Evolutionary conservation across 1,140 invertebrate genomes (phyloP), one percentile per base, ranked within the genome.

Genomic region (Papilio xuthus): DNA sequence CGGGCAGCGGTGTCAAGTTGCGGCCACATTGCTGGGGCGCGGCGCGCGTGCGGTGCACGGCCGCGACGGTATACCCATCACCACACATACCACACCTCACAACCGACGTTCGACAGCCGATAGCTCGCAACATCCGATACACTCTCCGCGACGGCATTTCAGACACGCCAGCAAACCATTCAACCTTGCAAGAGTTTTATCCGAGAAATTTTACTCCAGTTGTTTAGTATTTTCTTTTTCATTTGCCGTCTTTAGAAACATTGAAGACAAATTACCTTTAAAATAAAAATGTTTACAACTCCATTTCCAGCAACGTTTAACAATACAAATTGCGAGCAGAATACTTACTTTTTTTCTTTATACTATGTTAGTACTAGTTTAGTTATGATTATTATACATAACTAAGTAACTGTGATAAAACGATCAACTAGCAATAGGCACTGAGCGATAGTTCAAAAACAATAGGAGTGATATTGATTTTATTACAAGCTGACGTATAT

Each of bases 61-160:
- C 84, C 89, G 90, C 85, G 83, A 91, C 89, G 90, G 92, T 90
- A 93, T 92, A 89, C 86, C 88, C 89, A 67, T 67, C 60, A 67
- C 26, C 85, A 53, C 85, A 53, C 50, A 47, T 47, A 47, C 44
- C 44, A 53, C 50, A 53, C 50, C 18, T 53, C 50, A 53, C 50
- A 53, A n/a, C n/a, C 50, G 50, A 53, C 50, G 18, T 18, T 20
- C 88, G 92, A 87, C 89, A 90, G 84, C 85, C 82, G 90, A 91
- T 93, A 93, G 89, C 90, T 84, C 80, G 85, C 83, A 90, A 89
- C 92, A 92, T 85, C 84, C 86, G 92, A 93, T 92, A 92, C 83
- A 88, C 88, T 88, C 90, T 87, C 84, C 37, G 23, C n/a, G 82
- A 83, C 83, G 79, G 85, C 89, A 92, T 92, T 89, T 82, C 89